phyloP scores from a whole-genome alignment of 2,888 invertebrate species.

The Caenorhabditis japonica region DNA sequence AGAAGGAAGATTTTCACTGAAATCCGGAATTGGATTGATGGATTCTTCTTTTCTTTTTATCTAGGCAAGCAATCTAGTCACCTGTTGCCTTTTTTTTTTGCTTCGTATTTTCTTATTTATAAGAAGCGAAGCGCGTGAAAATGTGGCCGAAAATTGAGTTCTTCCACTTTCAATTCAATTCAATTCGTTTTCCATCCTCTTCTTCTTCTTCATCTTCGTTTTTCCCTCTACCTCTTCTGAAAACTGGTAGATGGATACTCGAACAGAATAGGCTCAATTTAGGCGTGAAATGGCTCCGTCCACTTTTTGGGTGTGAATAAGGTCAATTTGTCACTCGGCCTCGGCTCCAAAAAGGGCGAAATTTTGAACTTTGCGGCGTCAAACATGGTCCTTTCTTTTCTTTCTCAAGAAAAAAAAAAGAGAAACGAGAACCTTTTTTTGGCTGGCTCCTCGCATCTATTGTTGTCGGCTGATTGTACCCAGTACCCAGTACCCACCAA shows the following conservation, averaged over 20 bases:
- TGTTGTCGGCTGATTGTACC: too few relatives aligned
- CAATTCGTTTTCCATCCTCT: slow-evolving; percentile 11
- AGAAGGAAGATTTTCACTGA: slow-evolving; percentile 8
- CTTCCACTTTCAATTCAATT: slow-evolving; percentile 36
- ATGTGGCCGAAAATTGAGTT: slow-evolving; percentile 31
- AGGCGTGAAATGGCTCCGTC: too few relatives aligned
- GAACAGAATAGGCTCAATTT: too few relatives aligned
- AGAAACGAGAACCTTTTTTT: background rate
- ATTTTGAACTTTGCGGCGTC: too few relatives aligned
- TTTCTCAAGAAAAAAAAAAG: too few relatives aligned
- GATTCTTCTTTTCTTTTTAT: slow-evolving; percentile 2
- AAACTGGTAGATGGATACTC: slow-evolving; percentile 6
- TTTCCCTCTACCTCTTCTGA: background rate
- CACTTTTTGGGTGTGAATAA: slow-evolving; percentile 24
- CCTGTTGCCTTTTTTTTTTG: background rate
- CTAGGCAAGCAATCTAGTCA: background rate
- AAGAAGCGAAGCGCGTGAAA: slow-evolving; percentile 31
- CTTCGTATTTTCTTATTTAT: slow-evolving; percentile 1
- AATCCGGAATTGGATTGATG: slow-evolving; percentile 1
- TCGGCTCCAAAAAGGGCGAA: too few relatives aligned
- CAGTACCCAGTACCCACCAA: too few relatives aligned
- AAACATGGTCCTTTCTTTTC: too few relatives aligned
- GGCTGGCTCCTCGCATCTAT: too few relatives aligned
- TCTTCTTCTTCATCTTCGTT: slow-evolving; percentile 2
- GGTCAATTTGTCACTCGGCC: slow-evolving; percentile 44